Evolutionary conservation across 2,797 vertebrate genomes (phyloP), one percentile per base, ranked within the genome.

Genomic region (Hypotaenidia philippensis): DNA sequence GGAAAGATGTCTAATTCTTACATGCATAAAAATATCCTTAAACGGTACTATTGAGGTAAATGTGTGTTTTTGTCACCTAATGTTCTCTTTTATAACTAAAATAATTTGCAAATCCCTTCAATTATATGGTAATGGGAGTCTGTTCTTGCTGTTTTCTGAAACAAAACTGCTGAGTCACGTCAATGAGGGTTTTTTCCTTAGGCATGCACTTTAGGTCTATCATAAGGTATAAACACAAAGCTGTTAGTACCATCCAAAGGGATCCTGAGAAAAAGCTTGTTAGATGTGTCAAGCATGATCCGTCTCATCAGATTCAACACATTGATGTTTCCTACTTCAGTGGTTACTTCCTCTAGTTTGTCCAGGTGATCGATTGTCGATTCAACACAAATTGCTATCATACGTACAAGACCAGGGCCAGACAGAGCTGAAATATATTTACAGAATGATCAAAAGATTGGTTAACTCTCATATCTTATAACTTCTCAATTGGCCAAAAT

Each of bases 261-360:
- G 70, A 99, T 98, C 75, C 98, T 96, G 1, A 99, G 98, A 90
- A 99, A 99, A 18, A 99, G 98, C 72, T 93, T 96, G 95, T 99
- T 99, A 49, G 99, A 99, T 8, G 99, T 97, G 94, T 99, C 99
- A 53, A 99, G 98, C 96, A 99, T 98, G 41, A 99, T 98, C 78
- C 98, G 87, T 80, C 99, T 98, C 97, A 99, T 98, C 41, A 99
- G 98, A 76, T 98, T 99, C 70, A 99, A 96, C 36, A 97, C 96
- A 2, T 99, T 98, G 89, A 99, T 97, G 4, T 98, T 98, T 70
- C 98, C 99, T 0, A 97, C 75, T 8, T 97, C 59, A 10, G 97
- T 97, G 2, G 97, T 98, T 65, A 98, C 94, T 23, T 99, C 98
- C 44, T 98, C 96, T 50, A 99, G 88, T 10, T 60, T 76, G 66